phyloP scores from a whole-genome alignment of 2,797 vertebrate genomes.

The Coregonus suidteri region DNA sequence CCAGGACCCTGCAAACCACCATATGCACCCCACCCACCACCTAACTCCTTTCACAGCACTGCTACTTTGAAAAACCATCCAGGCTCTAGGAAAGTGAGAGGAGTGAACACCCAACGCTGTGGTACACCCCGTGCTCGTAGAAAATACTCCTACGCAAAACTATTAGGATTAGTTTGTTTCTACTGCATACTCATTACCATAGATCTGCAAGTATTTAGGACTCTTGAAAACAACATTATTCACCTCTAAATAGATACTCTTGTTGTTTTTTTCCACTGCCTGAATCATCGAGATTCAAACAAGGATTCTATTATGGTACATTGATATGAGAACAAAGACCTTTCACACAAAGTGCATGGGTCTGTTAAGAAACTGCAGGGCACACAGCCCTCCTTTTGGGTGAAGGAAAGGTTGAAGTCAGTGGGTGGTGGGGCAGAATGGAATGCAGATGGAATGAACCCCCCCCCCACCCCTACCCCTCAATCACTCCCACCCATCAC shows the following conservation, averaged over 20 bases:
- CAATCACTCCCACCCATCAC: neutral
- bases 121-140: neutral
- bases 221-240: neutral
- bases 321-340: constrained; percentile 9
- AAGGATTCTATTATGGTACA: neutral
- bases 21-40: constrained; percentile 68
- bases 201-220: neutral
- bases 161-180: neutral
- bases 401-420: neutral
- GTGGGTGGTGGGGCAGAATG: neutral
- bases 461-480: neutral
- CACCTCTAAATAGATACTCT: neutral
- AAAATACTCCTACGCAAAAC: neutral
- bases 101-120: neutral
- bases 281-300: neutral
- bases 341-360: neutral
- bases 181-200: neutral
- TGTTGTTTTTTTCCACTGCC: neutral
- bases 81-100: constrained; percentile 15
- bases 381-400: neutral
- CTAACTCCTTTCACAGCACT: constrained; percentile 47
- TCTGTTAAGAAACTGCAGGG: constrained; percentile 2
- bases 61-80: constrained; percentile 35
- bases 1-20: constrained; percentile 61
- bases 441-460: neutral